These are phyloP conservation scores for Hippocampus kuda DNA, from an alignment of 2,797 vertebrate genomes.

Conservation along the genomic window DNA sequence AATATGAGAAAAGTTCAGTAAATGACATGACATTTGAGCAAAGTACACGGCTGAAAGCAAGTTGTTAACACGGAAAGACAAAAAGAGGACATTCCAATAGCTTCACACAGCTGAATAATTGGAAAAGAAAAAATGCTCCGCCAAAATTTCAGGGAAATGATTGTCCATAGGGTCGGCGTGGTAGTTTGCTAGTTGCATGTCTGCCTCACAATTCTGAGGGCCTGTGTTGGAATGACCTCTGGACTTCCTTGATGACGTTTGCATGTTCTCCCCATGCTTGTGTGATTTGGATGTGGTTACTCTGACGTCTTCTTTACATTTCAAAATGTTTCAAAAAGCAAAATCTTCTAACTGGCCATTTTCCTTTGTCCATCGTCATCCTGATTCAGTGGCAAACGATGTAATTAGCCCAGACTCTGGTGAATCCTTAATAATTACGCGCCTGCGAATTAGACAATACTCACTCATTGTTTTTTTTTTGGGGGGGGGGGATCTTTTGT, in stretches of 20 bases:
- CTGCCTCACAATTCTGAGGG: too few relatives aligned
- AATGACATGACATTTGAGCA: neutral
- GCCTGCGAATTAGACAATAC: constrained; percentile 46
- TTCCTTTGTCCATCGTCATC: constrained; percentile 31
- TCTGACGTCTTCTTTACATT: too few relatives aligned
- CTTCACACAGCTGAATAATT: neutral
- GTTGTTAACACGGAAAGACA: neutral
- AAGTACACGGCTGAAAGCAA: neutral
- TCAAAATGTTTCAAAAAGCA: neutral
- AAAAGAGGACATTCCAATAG: neutral
- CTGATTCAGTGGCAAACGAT: constrained; percentile 37
- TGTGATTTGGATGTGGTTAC: too few relatives aligned
- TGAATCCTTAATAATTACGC: constrained; percentile 58
- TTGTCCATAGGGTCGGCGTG: neutral
- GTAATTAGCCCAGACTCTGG: constrained; percentile 50
- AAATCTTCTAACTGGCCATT: constrained; percentile 27
- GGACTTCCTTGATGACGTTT: too few relatives aligned
- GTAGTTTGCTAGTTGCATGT: too few relatives aligned
- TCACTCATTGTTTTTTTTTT: constrained; percentile 29
- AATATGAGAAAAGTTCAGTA: neutral
- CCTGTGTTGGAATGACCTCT: too few relatives aligned
- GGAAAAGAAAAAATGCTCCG: neutral
- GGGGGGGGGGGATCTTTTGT: constrained; percentile 6
- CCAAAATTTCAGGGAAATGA: neutral
- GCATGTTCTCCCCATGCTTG: too few relatives aligned